Evolutionary conservation across 2,113 vertebrate species (phyloP).

Genomic region (Heterochromis multidens): DNA sequence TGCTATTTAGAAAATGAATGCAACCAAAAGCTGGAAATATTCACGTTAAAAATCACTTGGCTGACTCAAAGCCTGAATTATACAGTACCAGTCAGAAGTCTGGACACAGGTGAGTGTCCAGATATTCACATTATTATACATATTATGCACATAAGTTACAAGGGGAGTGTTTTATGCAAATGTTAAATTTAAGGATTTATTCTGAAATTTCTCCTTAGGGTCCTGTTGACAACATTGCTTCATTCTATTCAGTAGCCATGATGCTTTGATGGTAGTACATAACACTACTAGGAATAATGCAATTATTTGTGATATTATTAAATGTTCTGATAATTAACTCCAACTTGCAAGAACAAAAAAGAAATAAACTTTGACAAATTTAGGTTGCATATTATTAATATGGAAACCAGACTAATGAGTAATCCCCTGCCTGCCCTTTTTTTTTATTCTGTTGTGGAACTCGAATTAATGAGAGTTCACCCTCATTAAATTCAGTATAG

Average conservation of each 20-base stretch:
- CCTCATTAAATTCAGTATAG: constrained; percentile 29
- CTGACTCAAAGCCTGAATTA: not conserved
- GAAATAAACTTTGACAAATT: not conserved
- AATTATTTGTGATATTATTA: not conserved
- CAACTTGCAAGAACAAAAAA: not conserved
- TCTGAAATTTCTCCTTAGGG: not conserved
- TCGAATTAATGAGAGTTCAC: constrained; percentile 40
- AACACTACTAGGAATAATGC: not conserved
- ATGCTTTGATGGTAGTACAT: not conserved
- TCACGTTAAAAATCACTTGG: not conserved
- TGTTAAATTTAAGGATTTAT: not conserved
- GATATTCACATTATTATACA: not conserved
- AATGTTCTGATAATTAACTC: not conserved
- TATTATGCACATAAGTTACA: not conserved
- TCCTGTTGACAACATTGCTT: not conserved
- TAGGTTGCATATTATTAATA: not conserved
- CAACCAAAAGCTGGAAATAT: not conserved
- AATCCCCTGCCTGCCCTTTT: not conserved
- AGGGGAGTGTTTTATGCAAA: not conserved
- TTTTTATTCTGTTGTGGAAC: constrained; percentile 23
- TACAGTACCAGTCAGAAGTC: not conserved
- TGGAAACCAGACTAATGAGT: constrained; percentile 14
- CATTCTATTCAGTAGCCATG: not conserved
- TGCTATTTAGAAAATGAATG: not conserved
- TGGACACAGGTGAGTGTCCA: not conserved